Percentiles rank a stretch among this genome's conserved stretches.
These are phyloP conservation scores for Brachypteracias leptosomus DNA, from an alignment of 2,113 vertebrate species.

Conservation along the genomic window DNA sequence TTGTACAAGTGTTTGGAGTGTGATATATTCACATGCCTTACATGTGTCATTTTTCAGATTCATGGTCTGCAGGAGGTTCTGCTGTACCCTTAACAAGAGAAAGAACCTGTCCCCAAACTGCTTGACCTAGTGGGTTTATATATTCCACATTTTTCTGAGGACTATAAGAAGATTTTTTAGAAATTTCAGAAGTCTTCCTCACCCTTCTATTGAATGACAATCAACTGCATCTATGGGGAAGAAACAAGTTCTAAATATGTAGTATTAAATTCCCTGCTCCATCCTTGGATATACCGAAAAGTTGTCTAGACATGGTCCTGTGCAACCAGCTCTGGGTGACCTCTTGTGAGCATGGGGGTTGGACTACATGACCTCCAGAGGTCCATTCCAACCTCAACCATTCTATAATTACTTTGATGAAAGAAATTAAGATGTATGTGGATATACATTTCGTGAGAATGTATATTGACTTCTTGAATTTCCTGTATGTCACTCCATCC, in stretches of 20 bases:
- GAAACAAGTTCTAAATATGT: not conserved
- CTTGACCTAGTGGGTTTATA: not conserved
- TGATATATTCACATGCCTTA: not conserved
- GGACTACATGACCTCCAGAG: not conserved
- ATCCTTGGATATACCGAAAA: not conserved
- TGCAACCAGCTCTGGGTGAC: not conserved
- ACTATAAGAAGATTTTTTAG: not conserved
- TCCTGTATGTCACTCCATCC: not conserved
- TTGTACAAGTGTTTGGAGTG: not conserved
- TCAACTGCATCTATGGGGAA: not conserved
- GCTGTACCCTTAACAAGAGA: not conserved
- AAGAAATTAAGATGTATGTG: not conserved
- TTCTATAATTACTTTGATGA: not conserved
- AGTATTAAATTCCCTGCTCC: not conserved
- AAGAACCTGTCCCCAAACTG: not conserved
- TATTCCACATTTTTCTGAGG: not conserved
- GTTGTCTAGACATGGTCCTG: not conserved
- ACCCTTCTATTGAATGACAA: not conserved
- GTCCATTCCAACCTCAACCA: not conserved
- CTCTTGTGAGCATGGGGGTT: accelerated
- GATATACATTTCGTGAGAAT: not conserved
- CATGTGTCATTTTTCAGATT: not conserved
- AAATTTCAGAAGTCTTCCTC: not conserved
- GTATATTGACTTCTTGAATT: not conserved
- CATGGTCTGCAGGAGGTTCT: not conserved